These are phyloP conservation scores for Hyppa rectilinea DNA, from an alignment of 2,888 invertebrate species.

Conservation along the genomic window DNA sequence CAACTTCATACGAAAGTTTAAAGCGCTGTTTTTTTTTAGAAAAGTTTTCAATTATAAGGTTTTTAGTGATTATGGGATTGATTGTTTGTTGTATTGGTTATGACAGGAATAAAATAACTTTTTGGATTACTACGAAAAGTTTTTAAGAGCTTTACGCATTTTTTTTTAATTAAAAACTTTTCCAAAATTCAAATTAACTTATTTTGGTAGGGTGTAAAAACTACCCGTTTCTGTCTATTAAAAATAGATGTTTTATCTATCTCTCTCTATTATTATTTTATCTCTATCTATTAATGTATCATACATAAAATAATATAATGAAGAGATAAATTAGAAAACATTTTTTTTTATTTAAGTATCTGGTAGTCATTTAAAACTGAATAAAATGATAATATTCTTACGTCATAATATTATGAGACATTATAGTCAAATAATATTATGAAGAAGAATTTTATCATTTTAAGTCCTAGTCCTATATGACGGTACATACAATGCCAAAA, in stretches of 20 bases:
- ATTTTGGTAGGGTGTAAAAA: neutral
- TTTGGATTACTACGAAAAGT: neutral
- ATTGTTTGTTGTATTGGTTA: neutral
- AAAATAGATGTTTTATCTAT: neutral
- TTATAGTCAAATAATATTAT: too few relatives aligned
- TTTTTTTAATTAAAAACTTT: neutral
- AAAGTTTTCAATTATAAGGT: constrained; percentile 6
- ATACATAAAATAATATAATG: too few relatives aligned
- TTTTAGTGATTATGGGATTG: neutral
- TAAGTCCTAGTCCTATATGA: too few relatives aligned
- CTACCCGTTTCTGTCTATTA: neutral
- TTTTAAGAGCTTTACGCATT: neutral
- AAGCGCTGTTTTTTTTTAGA: constrained; percentile 37
- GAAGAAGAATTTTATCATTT: too few relatives aligned
- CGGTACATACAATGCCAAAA: too few relatives aligned
- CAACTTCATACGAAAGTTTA: constrained; percentile 54
- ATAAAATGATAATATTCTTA: too few relatives aligned
- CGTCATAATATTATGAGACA: too few relatives aligned
- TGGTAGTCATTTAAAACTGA: too few relatives aligned
- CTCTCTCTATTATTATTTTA: too few relatives aligned
- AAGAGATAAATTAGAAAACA: too few relatives aligned
- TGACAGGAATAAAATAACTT: neutral
- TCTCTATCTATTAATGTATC: too few relatives aligned
- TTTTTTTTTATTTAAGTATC: too few relatives aligned
- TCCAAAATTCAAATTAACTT: neutral